Percentiles rank a stretch among this genome's conserved stretches.
Evolutionary conservation across 2,113 vertebrate species (phyloP).

Genomic region (Erpornis zantholeuca): DNA sequence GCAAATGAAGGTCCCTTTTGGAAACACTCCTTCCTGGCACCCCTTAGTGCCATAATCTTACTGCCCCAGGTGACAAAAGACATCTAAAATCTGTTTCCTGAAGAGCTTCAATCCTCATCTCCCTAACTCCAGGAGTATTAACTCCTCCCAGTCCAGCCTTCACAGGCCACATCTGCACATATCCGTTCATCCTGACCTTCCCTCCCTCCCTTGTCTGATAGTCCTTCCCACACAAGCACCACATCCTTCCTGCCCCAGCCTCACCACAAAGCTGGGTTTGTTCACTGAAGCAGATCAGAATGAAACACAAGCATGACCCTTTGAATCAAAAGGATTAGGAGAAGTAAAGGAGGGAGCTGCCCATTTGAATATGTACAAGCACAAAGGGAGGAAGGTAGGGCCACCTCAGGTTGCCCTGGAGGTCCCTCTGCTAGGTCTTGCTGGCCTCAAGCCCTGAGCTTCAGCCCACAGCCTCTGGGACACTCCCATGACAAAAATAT

Average conservation of each 20-base stretch:
- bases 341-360: not conserved
- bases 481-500: not conserved
- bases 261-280: not conserved
- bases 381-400: not conserved
- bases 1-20: not conserved
- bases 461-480: not conserved
- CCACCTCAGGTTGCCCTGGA: not conserved
- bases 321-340: not conserved
- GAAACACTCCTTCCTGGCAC: not conserved
- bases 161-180: not conserved
- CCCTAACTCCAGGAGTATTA: not conserved
- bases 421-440: not conserved
- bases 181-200: not conserved
- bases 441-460: not conserved
- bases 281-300: not conserved
- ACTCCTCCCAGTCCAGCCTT: not conserved
- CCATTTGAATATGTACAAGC: not conserved
- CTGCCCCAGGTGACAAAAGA: not conserved
- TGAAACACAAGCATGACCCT: not conserved
- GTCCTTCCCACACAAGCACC: constrained; percentile 31
- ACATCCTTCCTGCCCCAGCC: constrained; percentile 36
- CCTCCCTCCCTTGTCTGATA: not conserved
- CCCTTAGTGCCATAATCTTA: not conserved
- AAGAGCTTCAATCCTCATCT: not conserved
- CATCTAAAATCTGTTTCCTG: not conserved